Evolutionary conservation across 2,888 invertebrate species (phyloP), one percentile per base, ranked within the genome.

Genomic region (Eupelmus urozonus): DNA sequence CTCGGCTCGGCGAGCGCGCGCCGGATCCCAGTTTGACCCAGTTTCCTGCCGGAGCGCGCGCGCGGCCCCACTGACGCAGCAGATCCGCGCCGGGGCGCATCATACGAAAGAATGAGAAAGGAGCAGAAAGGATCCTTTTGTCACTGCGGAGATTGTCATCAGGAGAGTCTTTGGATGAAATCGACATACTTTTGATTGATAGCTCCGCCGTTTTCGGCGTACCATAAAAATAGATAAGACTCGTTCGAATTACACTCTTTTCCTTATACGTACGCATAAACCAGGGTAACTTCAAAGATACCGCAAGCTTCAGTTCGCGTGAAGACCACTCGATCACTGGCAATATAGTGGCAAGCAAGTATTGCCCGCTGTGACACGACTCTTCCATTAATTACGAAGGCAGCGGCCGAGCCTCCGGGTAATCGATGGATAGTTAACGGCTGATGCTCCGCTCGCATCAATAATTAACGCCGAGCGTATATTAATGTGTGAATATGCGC

Each of bases 381-480:
- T 85, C 84, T 87, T 85, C 85, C 87, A 87, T 87, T 88, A 87
- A 89, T 88, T 88, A 88, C 84, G 81, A 81, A 84, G 81, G 9
- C 9, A n/a, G n/a, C n/a, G n/a, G n/a, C n/a, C 51, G 40, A 85
- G 84, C 85, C 85, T 83, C 82, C 81, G 82, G 86, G 87, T 87
- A 88, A 88, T 88, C 88, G 87, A 86, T 88, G 87, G 87, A 83
- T 86, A 86, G 87, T 88, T 88, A 88, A 87, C 85, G 87, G 86
- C 85, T 85, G 84, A 85, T 87, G 85, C 85, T 85, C 84, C 84
- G 85, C 82, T 83, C 85, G 82, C 87, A 84, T 86, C 87, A 86
- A 87, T 88, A 88, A 88, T 88, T 88, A 87, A 85, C 85, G 84
- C 82, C 74, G 74, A n/a, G 27, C n/a, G n/a, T 80, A 81, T 34